Percentiles rank a stretch among this genome's conserved stretches.
phyloP scores from a whole-genome alignment of 2,113 vertebrate genomes.

The Heteronetta atricapilla region DNA sequence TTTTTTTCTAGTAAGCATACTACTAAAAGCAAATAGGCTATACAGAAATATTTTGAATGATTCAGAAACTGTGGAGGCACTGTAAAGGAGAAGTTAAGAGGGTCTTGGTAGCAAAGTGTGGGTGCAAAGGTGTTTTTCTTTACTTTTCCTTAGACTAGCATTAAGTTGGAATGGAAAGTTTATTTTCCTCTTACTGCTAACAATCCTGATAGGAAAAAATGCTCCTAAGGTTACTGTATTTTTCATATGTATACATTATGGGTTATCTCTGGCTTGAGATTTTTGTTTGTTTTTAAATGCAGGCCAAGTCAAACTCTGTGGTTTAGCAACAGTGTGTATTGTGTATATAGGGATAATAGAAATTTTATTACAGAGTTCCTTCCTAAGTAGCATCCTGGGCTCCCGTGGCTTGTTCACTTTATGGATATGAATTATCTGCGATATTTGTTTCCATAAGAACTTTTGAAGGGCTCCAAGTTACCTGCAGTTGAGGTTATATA shows the following conservation, averaged over 20 bases:
- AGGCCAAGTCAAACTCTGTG: constrained; percentile 34
- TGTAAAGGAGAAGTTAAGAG: not conserved
- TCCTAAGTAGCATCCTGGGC: not conserved
- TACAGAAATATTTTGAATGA: not conserved
- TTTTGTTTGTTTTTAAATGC: constrained; percentile 13
- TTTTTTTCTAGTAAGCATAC: not conserved
- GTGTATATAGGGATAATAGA: not conserved
- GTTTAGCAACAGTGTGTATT: constrained; percentile 5
- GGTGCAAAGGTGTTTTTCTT: rapidly evolving
- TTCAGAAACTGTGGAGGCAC: not conserved
- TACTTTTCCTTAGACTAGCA: not conserved
- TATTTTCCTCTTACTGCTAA: not conserved
- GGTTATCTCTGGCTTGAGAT: constrained; percentile 51
- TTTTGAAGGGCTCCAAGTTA: not conserved
- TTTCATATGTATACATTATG: not conserved
- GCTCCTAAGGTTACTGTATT: not conserved
- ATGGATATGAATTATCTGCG: not conserved
- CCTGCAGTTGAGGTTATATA: constrained; percentile 12
- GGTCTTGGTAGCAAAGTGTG: not conserved
- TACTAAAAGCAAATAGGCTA: not conserved
- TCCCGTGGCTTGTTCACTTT: not conserved
- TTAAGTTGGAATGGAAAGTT: not conserved
- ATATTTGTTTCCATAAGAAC: not conserved
- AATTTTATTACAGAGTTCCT: not conserved
- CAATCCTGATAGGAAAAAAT: not conserved